These are phyloP conservation scores for Polypterus senegalus DNA, from an alignment of 2,113 vertebrate genomes.

Conservation along the genomic window DNA sequence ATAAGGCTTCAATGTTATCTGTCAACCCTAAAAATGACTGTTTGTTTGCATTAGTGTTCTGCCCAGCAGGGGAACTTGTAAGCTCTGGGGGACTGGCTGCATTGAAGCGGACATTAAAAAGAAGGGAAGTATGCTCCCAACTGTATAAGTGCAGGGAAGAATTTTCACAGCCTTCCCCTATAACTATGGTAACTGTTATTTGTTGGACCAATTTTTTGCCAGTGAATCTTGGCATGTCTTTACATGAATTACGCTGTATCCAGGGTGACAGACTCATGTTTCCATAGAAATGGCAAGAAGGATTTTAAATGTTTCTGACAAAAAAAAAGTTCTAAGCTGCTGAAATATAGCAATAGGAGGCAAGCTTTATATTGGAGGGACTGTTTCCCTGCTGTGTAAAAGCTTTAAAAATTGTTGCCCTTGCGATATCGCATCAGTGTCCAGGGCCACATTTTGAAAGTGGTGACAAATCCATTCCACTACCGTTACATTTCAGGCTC, in stretches of 20 bases:
- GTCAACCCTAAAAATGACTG: conserved; percentile 20
- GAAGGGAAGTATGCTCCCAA: conserved; percentile 12
- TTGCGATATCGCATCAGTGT: neutral
- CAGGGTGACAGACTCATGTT: conserved; percentile 29
- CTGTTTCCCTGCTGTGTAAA: neutral
- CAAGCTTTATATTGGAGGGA: neutral
- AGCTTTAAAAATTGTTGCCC: neutral
- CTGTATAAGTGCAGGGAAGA: conserved; percentile 12
- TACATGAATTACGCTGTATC: conserved; percentile 27
- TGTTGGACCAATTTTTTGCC: conserved; percentile 21
- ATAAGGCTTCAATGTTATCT: conserved; percentile 21
- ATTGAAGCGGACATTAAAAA: conserved; percentile 19
- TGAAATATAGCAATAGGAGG: conserved; percentile 5
- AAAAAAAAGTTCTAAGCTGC: conserved; percentile 7
- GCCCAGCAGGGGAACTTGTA: conserved; percentile 25
- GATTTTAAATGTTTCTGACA: conserved; percentile 25
- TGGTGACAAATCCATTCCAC: neutral
- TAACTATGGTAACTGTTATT: conserved; percentile 28
- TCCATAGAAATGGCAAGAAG: conserved; percentile 22
- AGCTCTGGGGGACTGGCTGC: conserved; percentile 24
- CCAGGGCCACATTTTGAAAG: neutral
- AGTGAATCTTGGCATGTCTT: conserved; percentile 30
- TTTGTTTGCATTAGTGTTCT: conserved; percentile 22
- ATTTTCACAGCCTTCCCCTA: conserved; percentile 23
- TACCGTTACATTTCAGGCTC: neutral